Evolutionary conservation across 2,113 vertebrate species (phyloP).

Genomic region (Gopherus evgoodei): DNA sequence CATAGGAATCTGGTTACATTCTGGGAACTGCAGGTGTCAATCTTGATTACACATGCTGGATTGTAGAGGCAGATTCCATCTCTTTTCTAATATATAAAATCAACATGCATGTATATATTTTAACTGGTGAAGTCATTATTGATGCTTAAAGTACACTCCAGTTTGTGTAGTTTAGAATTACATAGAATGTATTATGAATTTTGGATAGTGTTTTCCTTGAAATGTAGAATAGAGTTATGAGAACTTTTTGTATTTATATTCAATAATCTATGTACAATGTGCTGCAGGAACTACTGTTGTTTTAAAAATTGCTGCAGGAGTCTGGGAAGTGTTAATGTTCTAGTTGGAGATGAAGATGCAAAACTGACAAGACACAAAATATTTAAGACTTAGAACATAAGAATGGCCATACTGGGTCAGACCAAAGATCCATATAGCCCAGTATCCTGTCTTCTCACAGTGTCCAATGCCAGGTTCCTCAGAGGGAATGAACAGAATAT

Average conservation of each 20-base stretch:
- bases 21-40: neutral
- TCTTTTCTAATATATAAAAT: neutral
- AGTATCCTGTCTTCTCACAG: too few relatives aligned
- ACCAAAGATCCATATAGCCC: too few relatives aligned
- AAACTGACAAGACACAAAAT: neutral
- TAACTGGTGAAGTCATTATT: neutral
- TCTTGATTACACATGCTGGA: neutral
- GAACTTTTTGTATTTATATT: neutral
- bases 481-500: too few relatives aligned
- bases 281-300: neutral
- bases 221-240: neutral
- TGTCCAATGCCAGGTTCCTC: too few relatives aligned
- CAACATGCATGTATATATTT: neutral
- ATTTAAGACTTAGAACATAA: neutral
- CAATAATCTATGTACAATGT: neutral
- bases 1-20: neutral
- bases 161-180: neutral
- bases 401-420: too few relatives aligned
- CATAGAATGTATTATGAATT: neutral
- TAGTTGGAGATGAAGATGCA: constrained; percentile 2
- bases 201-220: neutral
- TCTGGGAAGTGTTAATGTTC: neutral
- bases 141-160: neutral
- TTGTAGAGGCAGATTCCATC: neutral
- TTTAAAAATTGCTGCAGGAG: neutral